Evolutionary conservation across 2,888 invertebrate genomes (phyloP).

Genomic region (Macaria liturata): DNA sequence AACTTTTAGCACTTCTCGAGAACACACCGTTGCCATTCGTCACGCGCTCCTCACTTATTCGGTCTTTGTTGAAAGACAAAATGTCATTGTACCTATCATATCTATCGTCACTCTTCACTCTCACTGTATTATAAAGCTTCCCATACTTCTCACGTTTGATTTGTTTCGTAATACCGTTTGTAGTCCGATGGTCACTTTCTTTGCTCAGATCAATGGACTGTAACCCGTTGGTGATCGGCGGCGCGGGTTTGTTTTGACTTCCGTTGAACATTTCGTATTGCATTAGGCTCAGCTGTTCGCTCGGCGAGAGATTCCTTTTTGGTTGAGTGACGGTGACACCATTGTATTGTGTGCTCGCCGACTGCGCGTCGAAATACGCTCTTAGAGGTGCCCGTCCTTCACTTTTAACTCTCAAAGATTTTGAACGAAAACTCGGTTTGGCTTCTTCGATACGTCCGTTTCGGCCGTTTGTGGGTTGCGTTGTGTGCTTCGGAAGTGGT

Average conservation of each 20-base stretch:
- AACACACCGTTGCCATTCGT: slow-evolving; percentile 58
- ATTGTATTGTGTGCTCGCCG: slow-evolving; percentile 59
- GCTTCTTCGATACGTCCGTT: slow-evolving; percentile 70
- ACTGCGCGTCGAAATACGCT: slow-evolving; percentile 65
- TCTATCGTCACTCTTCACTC: slow-evolving; percentile 79
- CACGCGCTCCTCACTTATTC: slow-evolving; percentile 63
- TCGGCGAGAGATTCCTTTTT: slow-evolving; percentile 78
- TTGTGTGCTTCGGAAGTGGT: slow-evolving; percentile 71
- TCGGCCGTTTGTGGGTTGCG: slow-evolving; percentile 64
- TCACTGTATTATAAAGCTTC: slow-evolving; percentile 76
- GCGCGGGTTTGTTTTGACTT: slow-evolving; percentile 56
- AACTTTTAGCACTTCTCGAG: slow-evolving; percentile 76
- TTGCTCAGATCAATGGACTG: slow-evolving; percentile 62
- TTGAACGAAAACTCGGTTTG: slow-evolving; percentile 78
- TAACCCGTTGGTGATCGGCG: slow-evolving; percentile 60
- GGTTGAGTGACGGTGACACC: slow-evolving; percentile 80
- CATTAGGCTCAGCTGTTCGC: slow-evolving; percentile 78
- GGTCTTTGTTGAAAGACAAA: slow-evolving; percentile 64
- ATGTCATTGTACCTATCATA: slow-evolving; percentile 76
- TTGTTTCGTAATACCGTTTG: slow-evolving; percentile 69
- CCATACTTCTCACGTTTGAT: slow-evolving; percentile 76
- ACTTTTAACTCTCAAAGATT: slow-evolving; percentile 79
- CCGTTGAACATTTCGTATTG: slow-evolving; percentile 73
- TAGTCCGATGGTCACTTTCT: slow-evolving; percentile 79
- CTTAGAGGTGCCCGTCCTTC: slow-evolving; percentile 75